phyloP scores from a whole-genome alignment of 2,888 invertebrate genomes.

The Serrognathus titanus region DNA sequence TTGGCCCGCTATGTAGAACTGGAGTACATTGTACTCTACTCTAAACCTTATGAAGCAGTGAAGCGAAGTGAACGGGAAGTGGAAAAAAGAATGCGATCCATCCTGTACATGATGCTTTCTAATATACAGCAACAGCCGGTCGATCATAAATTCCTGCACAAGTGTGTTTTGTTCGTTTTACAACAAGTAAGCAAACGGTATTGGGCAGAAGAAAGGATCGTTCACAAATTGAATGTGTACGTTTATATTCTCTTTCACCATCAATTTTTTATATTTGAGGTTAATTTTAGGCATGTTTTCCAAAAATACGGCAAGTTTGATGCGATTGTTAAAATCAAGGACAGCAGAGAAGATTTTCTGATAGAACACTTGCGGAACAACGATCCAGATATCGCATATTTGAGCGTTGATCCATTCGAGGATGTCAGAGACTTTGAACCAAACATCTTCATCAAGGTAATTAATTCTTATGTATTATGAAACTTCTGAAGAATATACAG shows the following conservation, averaged over 20 bases:
- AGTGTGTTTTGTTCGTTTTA: no score
- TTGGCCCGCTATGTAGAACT: conserved; percentile 33
- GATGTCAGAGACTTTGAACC: no score
- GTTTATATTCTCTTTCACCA: no score
- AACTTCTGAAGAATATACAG: no score
- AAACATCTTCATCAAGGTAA: no score
- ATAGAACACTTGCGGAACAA: background rate
- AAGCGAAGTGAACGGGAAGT: conserved; percentile 23
- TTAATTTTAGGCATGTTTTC: background rate
- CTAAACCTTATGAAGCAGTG: conserved; percentile 14
- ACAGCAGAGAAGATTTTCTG: background rate
- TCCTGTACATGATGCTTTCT: conserved; percentile 17
- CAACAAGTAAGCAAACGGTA: no score
- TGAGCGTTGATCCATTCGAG: no score
- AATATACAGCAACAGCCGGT: background rate
- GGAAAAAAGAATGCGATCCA: conserved; percentile 19
- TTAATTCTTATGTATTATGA: no score
- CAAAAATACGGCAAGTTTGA: conserved; percentile 1
- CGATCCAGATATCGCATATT: no score
- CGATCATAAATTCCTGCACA: no score
- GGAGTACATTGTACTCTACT: conserved; percentile 32
- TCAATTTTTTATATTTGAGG: background rate
- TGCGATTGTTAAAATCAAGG: background rate
- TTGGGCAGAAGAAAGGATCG: no score
- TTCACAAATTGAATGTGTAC: no score